These are phyloP conservation scores for Andrena hattorfiana DNA, from an alignment of 2,888 invertebrate genomes.

Conservation along the genomic window DNA sequence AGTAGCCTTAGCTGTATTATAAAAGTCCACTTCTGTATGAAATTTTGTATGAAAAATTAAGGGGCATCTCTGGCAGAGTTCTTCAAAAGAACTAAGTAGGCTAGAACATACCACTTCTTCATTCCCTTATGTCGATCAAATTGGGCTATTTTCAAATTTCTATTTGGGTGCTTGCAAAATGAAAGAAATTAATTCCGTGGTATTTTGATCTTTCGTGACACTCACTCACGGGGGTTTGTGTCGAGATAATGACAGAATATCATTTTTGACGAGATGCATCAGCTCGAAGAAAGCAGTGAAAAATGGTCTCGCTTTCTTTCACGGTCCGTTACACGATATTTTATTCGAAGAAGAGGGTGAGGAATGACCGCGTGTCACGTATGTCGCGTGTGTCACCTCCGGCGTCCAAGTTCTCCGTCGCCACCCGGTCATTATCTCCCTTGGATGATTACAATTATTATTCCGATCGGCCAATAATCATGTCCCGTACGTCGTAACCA, in stretches of 20 bases:
- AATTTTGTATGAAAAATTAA: too few species aligned
- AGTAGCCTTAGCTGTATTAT: too few species aligned
- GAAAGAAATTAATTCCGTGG: not conserved
- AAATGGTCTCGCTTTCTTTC: constrained; percentile 48
- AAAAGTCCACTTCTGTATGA: too few species aligned
- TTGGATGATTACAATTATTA: constrained; percentile 82
- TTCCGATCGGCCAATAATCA: constrained; percentile 81
- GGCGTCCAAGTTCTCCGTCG: constrained; percentile 51
- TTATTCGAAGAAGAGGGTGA: constrained; percentile 48
- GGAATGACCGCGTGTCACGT: constrained; percentile 57
- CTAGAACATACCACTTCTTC: too few species aligned
- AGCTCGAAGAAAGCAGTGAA: not conserved
- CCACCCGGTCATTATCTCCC: constrained; percentile 75
- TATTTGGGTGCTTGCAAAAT: not conserved
- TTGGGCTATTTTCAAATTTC: too few species aligned
- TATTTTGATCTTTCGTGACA: not conserved
- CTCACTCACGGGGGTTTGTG: not conserved
- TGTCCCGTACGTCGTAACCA: constrained; percentile 78
- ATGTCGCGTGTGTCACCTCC: constrained; percentile 73
- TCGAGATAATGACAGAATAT: too few species aligned
- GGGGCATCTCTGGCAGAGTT: too few species aligned
- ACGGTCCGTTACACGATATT: constrained; percentile 47
- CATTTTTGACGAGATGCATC: not conserved
- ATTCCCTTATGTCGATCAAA: too few species aligned
- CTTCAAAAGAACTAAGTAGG: too few species aligned